These are phyloP conservation scores for Octonoba sinensis DNA, from an alignment of 2,888 invertebrate species.

Conservation along the genomic window DNA sequence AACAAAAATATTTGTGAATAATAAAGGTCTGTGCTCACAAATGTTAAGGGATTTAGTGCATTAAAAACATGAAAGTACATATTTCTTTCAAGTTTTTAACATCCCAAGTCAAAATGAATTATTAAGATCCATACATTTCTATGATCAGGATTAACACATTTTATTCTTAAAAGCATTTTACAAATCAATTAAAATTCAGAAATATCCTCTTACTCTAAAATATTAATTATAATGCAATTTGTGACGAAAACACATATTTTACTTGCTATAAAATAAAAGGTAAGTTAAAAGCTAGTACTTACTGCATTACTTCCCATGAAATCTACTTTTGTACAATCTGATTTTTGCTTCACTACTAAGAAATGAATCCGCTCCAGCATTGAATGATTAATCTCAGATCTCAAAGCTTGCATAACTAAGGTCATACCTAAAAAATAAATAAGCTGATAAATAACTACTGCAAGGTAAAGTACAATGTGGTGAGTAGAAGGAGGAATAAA, in stretches of 20 bases:
- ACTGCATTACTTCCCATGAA: constrained; percentile 72
- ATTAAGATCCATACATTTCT: no score
- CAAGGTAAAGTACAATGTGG: background rate
- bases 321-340: constrained; percentile 71
- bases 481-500: no score
- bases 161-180: no score
- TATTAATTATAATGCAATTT: background rate
- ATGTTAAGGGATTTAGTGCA: no score
- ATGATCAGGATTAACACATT: no score
- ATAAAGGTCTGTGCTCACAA: no score
- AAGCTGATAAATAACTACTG: background rate
- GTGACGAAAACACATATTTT: background rate
- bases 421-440: constrained; percentile 69
- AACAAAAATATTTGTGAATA: background rate
- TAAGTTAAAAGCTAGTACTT: constrained; percentile 66
- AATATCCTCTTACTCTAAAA: background rate
- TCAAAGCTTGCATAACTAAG: constrained; percentile 71
- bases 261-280: background rate
- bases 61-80: no score
- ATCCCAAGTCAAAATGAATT: no score
- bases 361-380: constrained; percentile 71
- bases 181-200: background rate
- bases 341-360: constrained; percentile 72
- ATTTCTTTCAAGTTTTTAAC: no score
- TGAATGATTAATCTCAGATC: constrained; percentile 69